Conservation (phyloP, 2,113 vertebrate genomes). For the Myrmecophaga tridactyla region DNA sequence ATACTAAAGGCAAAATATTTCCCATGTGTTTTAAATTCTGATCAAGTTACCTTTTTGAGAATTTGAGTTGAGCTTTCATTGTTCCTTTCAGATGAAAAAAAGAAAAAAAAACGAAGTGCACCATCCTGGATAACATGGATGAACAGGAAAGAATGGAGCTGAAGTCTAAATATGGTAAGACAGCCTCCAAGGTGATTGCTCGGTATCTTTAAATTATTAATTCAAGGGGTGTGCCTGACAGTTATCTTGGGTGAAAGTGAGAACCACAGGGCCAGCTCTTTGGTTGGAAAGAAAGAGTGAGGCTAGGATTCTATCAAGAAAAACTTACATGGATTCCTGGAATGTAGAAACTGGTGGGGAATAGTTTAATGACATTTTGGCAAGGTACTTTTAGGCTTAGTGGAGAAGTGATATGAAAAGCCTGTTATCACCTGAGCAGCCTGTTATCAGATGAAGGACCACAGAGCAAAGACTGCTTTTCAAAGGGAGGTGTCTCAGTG, state of each 20-base stretch:
- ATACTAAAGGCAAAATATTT: background rate
- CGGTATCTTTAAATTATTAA: fast-evolving
- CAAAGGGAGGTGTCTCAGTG: too few relatives aligned
- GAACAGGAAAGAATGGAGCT: constrained; percentile 94
- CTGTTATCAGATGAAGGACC: background rate
- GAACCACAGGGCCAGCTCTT: background rate
- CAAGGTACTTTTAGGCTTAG: background rate
- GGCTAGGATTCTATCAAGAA: background rate
- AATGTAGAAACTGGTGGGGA: fast-evolving
- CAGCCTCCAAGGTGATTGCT: background rate
- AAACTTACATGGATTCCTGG: fast-evolving
- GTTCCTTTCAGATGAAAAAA: constrained; percentile 83
- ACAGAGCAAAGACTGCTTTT: background rate
- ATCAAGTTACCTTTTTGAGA: background rate
- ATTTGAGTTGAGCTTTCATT: constrained; percentile 29
- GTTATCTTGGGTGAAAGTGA: too few relatives aligned
- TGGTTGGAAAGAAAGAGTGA: background rate
- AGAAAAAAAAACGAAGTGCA: constrained; percentile 94
- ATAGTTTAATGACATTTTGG: background rate
- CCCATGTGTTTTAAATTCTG: background rate
- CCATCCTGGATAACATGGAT: constrained; percentile 93
- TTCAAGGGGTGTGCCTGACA: background rate
- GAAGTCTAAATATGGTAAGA: constrained; percentile 90
- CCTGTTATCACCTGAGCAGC: too few relatives aligned
- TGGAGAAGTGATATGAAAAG: background rate